Percentiles rank a stretch among this genome's conserved stretches.
phyloP scores from a whole-genome alignment of 2,888 invertebrate species.

The Ariolimax columbianus region DNA sequence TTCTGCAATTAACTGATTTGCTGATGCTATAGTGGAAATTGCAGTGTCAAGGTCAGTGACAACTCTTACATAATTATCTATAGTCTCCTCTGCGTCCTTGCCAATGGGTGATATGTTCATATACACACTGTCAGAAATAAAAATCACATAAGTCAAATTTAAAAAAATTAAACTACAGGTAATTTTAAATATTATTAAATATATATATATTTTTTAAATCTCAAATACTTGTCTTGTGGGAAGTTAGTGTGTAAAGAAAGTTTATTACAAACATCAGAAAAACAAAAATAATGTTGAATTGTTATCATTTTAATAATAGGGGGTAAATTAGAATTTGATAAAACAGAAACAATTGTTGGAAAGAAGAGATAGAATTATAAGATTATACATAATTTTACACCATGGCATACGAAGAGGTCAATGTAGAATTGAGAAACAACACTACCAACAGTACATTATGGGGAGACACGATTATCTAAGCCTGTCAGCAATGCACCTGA shows the following conservation, averaged over 20 bases:
- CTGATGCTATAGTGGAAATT: constrained; percentile 26
- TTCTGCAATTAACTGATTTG: constrained; percentile 25
- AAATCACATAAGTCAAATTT: neutral
- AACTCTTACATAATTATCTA: constrained; percentile 33
- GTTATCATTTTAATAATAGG: too few relatives aligned
- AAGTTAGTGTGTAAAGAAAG: neutral
- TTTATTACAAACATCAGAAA: neutral
- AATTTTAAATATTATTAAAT: neutral
- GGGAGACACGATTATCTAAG: too few relatives aligned
- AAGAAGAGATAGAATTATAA: too few relatives aligned
- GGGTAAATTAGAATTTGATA: too few relatives aligned
- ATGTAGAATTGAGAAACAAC: too few relatives aligned
- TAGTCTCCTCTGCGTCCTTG: constrained; percentile 36
- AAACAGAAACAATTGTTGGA: too few relatives aligned
- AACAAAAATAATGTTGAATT: neutral
- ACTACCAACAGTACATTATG: too few relatives aligned
- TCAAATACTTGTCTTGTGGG: neutral
- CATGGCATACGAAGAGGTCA: too few relatives aligned
- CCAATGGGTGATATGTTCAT: constrained; percentile 31
- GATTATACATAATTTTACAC: too few relatives aligned
- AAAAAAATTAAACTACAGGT: neutral
- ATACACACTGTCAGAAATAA: constrained; percentile 14
- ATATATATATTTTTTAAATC: too few relatives aligned
- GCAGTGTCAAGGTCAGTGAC: constrained; percentile 34
- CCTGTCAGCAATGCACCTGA: too few relatives aligned